Percentiles rank a stretch among this genome's conserved stretches.
phyloP scores from a whole-genome alignment of 35 echinoderm and acorn worm genomes.

The Acanthaster planci region DNA sequence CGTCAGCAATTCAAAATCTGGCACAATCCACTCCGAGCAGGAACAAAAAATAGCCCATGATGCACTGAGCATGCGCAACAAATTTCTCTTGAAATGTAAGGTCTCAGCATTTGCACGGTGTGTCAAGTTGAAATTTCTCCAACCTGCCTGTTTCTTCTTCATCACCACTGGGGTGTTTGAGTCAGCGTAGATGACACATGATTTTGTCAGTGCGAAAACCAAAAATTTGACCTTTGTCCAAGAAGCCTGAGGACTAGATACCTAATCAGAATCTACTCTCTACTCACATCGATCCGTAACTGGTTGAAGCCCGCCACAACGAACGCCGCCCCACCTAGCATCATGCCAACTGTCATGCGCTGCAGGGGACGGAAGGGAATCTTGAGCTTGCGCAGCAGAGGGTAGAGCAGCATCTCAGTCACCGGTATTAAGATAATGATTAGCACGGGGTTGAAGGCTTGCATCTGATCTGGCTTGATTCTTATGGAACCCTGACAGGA shows the following conservation, averaged over 20 bases:
- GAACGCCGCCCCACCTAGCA: slow-evolving; percentile 71
- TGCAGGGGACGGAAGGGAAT: slow-evolving; percentile 79
- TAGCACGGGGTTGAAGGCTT: slow-evolving; percentile 90
- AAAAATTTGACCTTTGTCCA: too few species aligned
- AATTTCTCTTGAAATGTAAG: too few species aligned
- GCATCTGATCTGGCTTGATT: slow-evolving; percentile 25
- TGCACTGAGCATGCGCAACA: too few species aligned
- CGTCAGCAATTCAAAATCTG: too few species aligned
- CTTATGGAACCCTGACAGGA: neutral
- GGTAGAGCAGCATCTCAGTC: slow-evolving; percentile 86
- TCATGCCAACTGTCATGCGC: slow-evolving; percentile 83
- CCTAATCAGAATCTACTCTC: neutral
- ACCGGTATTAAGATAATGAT: slow-evolving; percentile 88
- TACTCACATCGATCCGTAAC: slow-evolving; percentile 84
- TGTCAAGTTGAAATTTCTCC: too few species aligned
- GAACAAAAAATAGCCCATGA: too few species aligned
- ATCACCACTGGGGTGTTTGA: too few species aligned
- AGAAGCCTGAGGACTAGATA: neutral
- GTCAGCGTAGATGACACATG: too few species aligned
- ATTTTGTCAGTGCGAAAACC: too few species aligned
- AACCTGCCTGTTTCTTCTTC: too few species aligned
- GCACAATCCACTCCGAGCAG: too few species aligned
- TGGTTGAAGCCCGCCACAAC: slow-evolving; percentile 77
- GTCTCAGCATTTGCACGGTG: too few species aligned
- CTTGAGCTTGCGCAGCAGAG: slow-evolving; percentile 58